A percentile compares a stretch with the other conserved stretches of the same genome.
Conservation (phyloP, 2,888 invertebrate species). For the Heliconius ismenius region DNA sequence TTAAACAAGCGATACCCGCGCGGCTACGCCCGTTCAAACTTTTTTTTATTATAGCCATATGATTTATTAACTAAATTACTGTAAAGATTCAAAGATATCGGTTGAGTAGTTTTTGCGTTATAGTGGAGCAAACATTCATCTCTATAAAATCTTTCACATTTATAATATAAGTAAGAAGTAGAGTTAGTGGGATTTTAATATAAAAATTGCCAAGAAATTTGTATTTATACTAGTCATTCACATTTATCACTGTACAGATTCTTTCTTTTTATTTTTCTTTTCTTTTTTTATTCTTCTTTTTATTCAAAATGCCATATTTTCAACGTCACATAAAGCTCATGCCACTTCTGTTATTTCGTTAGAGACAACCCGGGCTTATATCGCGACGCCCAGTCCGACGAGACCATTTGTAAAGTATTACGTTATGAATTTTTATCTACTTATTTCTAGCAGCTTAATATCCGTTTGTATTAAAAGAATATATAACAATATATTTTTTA, state of each 20-base stretch:
- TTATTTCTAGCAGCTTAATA: neutral
- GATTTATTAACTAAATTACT: no score
- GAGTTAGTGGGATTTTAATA: no score
- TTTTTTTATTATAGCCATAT: no score
- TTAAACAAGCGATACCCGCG: no score
- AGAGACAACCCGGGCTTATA: constrained; percentile 17
- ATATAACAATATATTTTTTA: no score
- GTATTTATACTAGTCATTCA: neutral
- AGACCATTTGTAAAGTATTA: constrained; percentile 26
- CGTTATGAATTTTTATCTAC: constrained; percentile 20
- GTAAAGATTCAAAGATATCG: no score
- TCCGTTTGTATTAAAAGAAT: neutral
- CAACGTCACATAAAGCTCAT: constrained; percentile 7
- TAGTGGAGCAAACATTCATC: no score
- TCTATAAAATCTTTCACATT: no score
- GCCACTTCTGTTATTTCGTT: constrained; percentile 6
- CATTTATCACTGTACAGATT: constrained; percentile 3
- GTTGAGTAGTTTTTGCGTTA: no score
- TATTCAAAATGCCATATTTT: neutral
- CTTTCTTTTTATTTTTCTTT: no score
- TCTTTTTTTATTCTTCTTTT: neutral
- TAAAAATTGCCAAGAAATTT: neutral
- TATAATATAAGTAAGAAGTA: no score
- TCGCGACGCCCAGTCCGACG: constrained; percentile 19
- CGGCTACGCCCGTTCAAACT: no score